Evolutionary conservation across 1,140 invertebrate species (phyloP).

Genomic region (Ephestia elutella): DNA sequence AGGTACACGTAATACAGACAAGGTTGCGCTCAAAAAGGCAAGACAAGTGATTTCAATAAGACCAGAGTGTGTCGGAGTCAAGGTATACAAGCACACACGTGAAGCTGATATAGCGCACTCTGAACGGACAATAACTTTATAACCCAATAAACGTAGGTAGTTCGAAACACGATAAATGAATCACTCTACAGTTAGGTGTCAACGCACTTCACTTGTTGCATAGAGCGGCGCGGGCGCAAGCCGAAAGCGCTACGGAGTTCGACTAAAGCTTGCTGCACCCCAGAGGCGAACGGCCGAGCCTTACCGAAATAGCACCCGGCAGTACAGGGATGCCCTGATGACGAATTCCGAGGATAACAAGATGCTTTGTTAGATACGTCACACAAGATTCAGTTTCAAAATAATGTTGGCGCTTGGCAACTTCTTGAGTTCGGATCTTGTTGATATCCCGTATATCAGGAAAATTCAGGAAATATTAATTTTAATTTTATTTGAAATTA

Average conservation of each 20-base stretch:
- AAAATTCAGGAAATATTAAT: background rate
- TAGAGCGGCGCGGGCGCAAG: slow-evolving; percentile 47
- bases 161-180: slow-evolving; percentile 56
- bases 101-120: slow-evolving; percentile 50
- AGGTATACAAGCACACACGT: slow-evolving; percentile 50
- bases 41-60: slow-evolving; percentile 53
- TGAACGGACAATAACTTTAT: slow-evolving; percentile 52
- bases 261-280: slow-evolving; percentile 57
- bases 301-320: slow-evolving; percentile 66
- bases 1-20: slow-evolving; percentile 48
- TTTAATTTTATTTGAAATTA: background rate
- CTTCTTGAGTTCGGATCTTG: too few relatives aligned
- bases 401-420: slow-evolving; percentile 4
- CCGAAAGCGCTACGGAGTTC: slow-evolving; percentile 38
- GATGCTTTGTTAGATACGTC: slow-evolving; percentile 35
- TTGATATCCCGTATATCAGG: background rate
- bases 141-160: slow-evolving; percentile 41
- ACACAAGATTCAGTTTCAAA: slow-evolving; percentile 24
- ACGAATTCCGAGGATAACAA: slow-evolving; percentile 43
- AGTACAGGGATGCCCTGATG: slow-evolving; percentile 58
- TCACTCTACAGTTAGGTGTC: slow-evolving; percentile 70
- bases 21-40: slow-evolving; percentile 61
- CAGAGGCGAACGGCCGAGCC: slow-evolving; percentile 54
- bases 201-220: slow-evolving; percentile 66
- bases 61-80: slow-evolving; percentile 58